These are phyloP conservation scores for Poeciliopsis paucimaculata DNA, from an alignment of 2,797 vertebrate genomes.

Conservation along the genomic window DNA sequence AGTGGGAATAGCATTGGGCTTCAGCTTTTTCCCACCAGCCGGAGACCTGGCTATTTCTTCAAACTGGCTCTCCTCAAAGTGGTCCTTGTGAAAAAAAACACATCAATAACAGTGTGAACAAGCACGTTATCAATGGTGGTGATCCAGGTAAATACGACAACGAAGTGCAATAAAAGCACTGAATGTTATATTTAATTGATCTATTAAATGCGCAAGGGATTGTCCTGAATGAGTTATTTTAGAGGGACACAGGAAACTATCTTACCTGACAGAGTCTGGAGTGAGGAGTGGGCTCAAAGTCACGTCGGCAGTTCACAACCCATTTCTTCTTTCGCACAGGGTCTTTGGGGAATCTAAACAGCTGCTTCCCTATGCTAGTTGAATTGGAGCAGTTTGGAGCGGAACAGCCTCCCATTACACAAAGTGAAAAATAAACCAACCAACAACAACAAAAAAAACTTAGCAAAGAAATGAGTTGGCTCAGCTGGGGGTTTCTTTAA, in stretches of 20 bases:
- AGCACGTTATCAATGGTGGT: neutral
- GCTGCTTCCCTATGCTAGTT: slow-evolving; percentile 83
- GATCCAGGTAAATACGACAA: neutral
- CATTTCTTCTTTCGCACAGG: slow-evolving; percentile 82
- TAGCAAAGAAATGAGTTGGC: slow-evolving; percentile 34
- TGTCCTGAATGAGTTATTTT: too few species aligned
- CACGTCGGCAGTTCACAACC: slow-evolving; percentile 83
- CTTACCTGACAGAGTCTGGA: slow-evolving; percentile 85
- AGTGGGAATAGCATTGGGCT: slow-evolving; percentile 85
- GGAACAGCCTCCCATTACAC: slow-evolving; percentile 83
- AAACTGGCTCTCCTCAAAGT: slow-evolving; percentile 86
- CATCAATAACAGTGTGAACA: neutral
- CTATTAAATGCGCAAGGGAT: neutral
- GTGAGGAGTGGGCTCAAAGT: slow-evolving; percentile 84
- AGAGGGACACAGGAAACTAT: neutral
- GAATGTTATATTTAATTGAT: neutral
- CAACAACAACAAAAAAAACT: slow-evolving; percentile 4
- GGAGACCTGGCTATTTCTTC: slow-evolving; percentile 85
- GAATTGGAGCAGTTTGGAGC: slow-evolving; percentile 86
- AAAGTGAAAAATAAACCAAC: neutral
- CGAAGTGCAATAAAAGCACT: neutral
- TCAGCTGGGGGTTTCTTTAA: slow-evolving; percentile 19
- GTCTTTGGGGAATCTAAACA: slow-evolving; percentile 85
- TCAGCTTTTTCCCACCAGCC: slow-evolving; percentile 84
- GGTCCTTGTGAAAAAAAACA: slow-evolving; percentile 69